These are phyloP conservation scores for Otolemur garnettii DNA, from an alignment of 2,113 vertebrate species.

Conservation along the genomic window DNA sequence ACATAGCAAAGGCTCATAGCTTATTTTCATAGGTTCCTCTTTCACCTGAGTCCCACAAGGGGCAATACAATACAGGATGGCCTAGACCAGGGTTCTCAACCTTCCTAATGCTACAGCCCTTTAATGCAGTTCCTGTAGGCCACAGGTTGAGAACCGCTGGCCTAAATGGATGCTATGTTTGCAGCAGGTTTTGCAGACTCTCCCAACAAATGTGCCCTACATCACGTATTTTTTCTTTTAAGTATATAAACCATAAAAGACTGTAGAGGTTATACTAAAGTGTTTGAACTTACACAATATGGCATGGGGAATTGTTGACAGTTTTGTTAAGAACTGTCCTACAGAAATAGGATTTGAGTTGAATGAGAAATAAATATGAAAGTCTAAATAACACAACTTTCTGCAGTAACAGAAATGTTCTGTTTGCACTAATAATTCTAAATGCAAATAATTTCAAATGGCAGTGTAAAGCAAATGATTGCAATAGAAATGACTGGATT, in stretches of 20 bases:
- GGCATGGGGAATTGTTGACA: background rate
- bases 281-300: conserved; percentile 37
- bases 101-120: too few relatives aligned
- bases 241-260: conserved; percentile 44
- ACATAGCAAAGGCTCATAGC: conserved; percentile 18
- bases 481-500: background rate
- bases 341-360: conserved; percentile 18
- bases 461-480: background rate
- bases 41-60: background rate
- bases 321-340: conserved; percentile 11
- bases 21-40: conserved; percentile 22
- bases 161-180: background rate
- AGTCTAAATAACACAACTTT: conserved; percentile 21
- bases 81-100: too few relatives aligned
- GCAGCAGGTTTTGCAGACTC: background rate
- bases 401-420: background rate
- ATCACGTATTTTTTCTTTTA: background rate
- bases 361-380: background rate
- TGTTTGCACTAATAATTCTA: conserved; percentile 35
- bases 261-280: conserved; percentile 11
- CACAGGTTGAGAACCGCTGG: background rate
- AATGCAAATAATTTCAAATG: conserved; percentile 18
- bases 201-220: background rate
- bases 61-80: background rate
- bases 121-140: too few relatives aligned